phyloP scores from a whole-genome alignment of 2,888 invertebrate species.

The Mythimna albipuncta region DNA sequence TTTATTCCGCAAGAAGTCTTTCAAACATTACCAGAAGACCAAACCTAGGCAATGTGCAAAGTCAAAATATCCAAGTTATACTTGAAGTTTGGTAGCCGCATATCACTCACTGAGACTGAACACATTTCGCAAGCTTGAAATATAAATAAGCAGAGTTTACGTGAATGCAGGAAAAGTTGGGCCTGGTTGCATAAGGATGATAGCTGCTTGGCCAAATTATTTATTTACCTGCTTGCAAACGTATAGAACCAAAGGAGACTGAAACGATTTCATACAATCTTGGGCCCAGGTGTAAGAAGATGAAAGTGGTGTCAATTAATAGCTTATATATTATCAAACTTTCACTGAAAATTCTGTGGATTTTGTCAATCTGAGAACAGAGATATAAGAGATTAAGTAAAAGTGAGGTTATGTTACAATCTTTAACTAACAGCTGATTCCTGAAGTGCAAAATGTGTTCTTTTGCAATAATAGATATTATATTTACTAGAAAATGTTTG shows the following conservation, averaged over 20 bases:
- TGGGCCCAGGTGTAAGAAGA: no score
- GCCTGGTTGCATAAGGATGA: constrained; percentile 32
- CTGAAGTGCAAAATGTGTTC: no score
- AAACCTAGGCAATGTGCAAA: constrained; percentile 45
- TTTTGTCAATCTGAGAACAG: no score
- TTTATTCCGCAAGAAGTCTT: constrained; percentile 31
- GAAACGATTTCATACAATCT: no score
- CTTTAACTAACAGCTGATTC: no score
- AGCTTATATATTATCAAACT: no score
- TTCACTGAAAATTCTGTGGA: no score
- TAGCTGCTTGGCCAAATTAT: constrained; percentile 15
- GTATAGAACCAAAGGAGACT: background rate
- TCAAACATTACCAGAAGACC: constrained; percentile 23
- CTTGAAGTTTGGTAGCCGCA: constrained; percentile 74
- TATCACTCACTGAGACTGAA: constrained; percentile 78
- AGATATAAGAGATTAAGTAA: no score
- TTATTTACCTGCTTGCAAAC: constrained; percentile 16
- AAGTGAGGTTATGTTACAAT: no score
- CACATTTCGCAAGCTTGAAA: constrained; percentile 82
- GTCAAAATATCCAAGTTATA: constrained; percentile 69
- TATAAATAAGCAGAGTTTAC: constrained; percentile 79
- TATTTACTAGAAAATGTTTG: no score
- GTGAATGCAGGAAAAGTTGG: constrained; percentile 43
- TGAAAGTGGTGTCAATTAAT: no score
- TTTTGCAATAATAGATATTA: no score